Evolutionary conservation across 2,113 vertebrate genomes (phyloP), one percentile per base, ranked within the genome.

Genomic region (Rhodinocichla rosea): DNA sequence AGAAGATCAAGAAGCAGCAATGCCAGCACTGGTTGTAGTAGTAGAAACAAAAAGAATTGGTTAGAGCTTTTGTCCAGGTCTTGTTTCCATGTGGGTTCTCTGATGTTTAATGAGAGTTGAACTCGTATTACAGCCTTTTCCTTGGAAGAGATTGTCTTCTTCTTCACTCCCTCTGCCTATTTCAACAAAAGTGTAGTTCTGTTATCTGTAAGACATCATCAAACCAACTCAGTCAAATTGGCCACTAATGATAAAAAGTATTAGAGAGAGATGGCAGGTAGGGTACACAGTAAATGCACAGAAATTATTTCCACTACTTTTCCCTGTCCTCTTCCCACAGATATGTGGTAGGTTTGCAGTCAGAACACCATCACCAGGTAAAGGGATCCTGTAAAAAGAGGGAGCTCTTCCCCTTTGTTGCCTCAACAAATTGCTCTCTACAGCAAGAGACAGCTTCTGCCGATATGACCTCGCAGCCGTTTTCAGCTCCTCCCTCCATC

Each of bases 401-500:
- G 6, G 18, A 62, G 15, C 19, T 56, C 65, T 35, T 39, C 21
- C 52, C 63, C 52, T 62, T 53, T 14, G 18, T 6, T 37, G 16
- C 23, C 68, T 70, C 88, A 37, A 74, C 11, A 57, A 68, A 64
- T 18, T 0, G 0, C 26, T 73, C 53, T 64, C 84, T 24, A 24
- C 27, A 74, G 90, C 50, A 64, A 35, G 45, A 85, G n/a, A 16
- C 42, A 45, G 59, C 18, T 59, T 90, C 89, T 87, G 83, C 42
- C 88, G 42, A 0, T n/a, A 44, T 1, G 13, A 91, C 75, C 45
- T 55, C 0, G 0, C 50, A 90, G 85, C 42, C 1, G 1, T 19
- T 65, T 68, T 73, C 63, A 87, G 75, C 83, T 89, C 81, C 79
- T 69, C 79, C 59, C 67, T 87, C 79, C 52, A 35, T 7, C 39